Conservation (phyloP, 2,113 vertebrate genomes). For the Alligator mississippiensis region DNA sequence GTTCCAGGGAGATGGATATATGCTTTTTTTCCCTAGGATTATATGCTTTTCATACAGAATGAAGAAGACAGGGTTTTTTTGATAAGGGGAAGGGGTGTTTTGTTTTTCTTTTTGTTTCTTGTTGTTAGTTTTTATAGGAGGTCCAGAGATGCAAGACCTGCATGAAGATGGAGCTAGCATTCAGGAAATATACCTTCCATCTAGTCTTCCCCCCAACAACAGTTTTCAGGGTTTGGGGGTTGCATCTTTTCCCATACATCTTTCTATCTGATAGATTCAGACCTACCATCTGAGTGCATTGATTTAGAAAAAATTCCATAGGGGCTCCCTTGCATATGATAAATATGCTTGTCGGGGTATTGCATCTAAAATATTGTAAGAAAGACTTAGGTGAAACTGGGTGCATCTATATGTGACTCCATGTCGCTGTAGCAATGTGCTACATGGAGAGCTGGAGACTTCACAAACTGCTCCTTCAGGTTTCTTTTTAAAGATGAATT, state of each 20-base stretch:
- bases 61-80: no score
- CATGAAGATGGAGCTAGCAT: not conserved
- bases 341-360: constrained; percentile 51
- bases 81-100: no score
- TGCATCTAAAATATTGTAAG: no score
- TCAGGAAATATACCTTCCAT: not conserved
- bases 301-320: not conserved
- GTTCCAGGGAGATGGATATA: no score
- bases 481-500: constrained; percentile 78
- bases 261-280: not conserved
- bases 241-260: not conserved
- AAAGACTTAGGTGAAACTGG: no score
- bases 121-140: not conserved
- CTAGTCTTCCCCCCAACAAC: not conserved
- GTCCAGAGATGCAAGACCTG: fast-evolving
- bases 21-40: no score
- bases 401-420: constrained; percentile 63
- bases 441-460: constrained; percentile 80
- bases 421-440: constrained; percentile 73
- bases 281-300: not conserved
- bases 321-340: not conserved
- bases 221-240: not conserved
- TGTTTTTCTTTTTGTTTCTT: no score
- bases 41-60: no score
- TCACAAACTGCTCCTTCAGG: constrained; percentile 74